Evolutionary conservation across 2,888 invertebrate genomes (phyloP), one percentile per base, ranked within the genome.

Genomic region (Eugnorisma glareosa): DNA sequence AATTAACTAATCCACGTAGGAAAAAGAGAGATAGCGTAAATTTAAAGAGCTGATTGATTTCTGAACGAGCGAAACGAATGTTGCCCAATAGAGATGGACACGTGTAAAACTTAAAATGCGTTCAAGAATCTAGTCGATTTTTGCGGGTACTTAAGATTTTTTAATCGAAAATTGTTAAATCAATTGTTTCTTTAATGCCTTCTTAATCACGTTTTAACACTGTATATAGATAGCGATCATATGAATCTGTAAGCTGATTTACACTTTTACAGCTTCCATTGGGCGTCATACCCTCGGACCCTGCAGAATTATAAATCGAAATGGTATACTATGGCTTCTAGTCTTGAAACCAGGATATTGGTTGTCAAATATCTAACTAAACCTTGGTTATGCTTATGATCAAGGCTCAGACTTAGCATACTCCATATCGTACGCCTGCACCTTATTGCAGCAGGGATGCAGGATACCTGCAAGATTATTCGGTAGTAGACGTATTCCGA

Each of bases 11-110:
- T 45, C 10, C 10, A 57, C 7, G 0, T 37, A n/a, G 8, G 64
- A 31, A n/a, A 48, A 77, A 59, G 7, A 51, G 67, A 48, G 77
- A 54, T 45, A n/a, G n/a, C n/a, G n/a, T n/a, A n/a, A n/a, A n/a
- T n/a, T n/a, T n/a, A 51, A 35, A n/a, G 4, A 37, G 13, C 10
- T 24, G 4, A 61, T 13, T 31, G 21, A 78, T 77, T 77, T 77
- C 76, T 67, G 57, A 67, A 78, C 76, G 76, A 21, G 6, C 3
- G 0, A 48, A 48, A 43, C 5, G 21, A n/a, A 75, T 48, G 48
- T 75, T 75, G 75, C 21, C 1, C 18, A 13, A 10, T 40, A 40
- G 28, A 75, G 35, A 37, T 24, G 4, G 18, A 40, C 11, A 31
- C 24, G 4, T 21, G 2, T 4, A 8, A 40, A 11, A 45, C 54